Evolutionary conservation across 2,888 invertebrate species (phyloP), one percentile per base, ranked within the genome.

Genomic region (Lagria hirta): DNA sequence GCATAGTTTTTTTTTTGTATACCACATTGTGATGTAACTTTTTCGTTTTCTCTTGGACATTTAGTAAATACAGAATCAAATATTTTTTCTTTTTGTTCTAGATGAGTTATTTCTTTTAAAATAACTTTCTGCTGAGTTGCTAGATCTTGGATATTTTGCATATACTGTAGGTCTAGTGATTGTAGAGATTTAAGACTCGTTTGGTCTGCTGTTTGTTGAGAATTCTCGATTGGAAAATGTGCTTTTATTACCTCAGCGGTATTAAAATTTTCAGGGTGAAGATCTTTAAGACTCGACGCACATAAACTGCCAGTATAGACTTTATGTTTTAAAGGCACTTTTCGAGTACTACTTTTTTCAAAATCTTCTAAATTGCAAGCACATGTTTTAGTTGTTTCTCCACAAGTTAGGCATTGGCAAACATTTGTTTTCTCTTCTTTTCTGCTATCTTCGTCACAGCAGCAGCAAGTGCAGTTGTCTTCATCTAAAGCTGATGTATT

Each of bases 11-110:
- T 34, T 12, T 30, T 11, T 7, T 29, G n/a, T n/a, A n/a, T n/a
- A n/a, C n/a, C 21, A 1, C 28, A 16, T 20, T 33, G 17, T 15
- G 27, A 12, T 5, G 27, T n/a, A 3, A 6, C 5, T 2, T n/a
- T 38, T 14, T 27, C 12, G 2, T 38, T 24, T 10, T 10, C 14
- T 5, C 15, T 17, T 26, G 11, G 3, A 10, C 45, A 37, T 12
- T 50, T 51, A 8, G 43, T 42, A 2, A 54, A 34, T 2, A 47
- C 43, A 16, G 34, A 81, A 57, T 84, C 75, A 58, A 86, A 86
- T 0, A 83, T 80, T 1, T 80, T 73, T 62, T 86, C 84, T 27
- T 81, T 74, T 33, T 77, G 71, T 63, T 84, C 81, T 33, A 86
- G 64, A 50, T 84, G 82, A 20, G 73, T 73, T 11, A 86, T 78